Base-by-base conservation (phyloP, 2,797 vertebrate genomes). In the Cephalopachus bancanus region DNA sequence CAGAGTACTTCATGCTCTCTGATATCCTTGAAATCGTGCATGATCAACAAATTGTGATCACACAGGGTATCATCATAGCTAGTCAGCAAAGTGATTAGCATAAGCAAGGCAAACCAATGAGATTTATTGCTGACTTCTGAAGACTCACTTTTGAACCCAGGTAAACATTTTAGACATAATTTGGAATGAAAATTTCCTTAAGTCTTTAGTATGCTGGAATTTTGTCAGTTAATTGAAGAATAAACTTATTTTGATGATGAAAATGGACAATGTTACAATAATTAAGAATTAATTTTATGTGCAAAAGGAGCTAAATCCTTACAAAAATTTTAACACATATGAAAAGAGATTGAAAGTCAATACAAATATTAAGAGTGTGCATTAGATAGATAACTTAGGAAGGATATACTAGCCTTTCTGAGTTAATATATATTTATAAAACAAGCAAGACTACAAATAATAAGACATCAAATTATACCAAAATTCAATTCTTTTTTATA, bases 401-500 rank as follows among this genome's bases (percentile, higher is more conserved):
- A 89, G 59, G 74, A 19, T 37, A 67, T 22, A 74, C 83, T 84
- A 81, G 79, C 12, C 53, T 84, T 94, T 85, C 24, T 85, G 67
- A 94, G 60, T 8, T 60, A 84, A 71, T 78, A 80, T 64, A 60
- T 76, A 83, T 79, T 83, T 94, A 5, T 80, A 92, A 97, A 96
- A 91, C 83, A 69, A 80, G 59, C 28, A 83, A 79, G 37, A 89
- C 65, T 76, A 67, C 30, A 94, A 59, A 53, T 64, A 89, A 59
- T 65, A 88, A 57, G 20, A 71, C 28, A 80, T 60, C 80, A 93
- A 94, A n/a, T 96, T 85, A 72, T 69, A 75, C 62, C 15, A 12
- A 1, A 57, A 16, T 86, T 79, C 30, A 44, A 44, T 44, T 44
- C 44, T 85, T 51, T 85, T 88, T 60, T 44, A 51, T 83, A 93